Evolutionary conservation across 2,888 invertebrate genomes (phyloP), one percentile per base, ranked within the genome.

Genomic region (Pandemis corylana): DNA sequence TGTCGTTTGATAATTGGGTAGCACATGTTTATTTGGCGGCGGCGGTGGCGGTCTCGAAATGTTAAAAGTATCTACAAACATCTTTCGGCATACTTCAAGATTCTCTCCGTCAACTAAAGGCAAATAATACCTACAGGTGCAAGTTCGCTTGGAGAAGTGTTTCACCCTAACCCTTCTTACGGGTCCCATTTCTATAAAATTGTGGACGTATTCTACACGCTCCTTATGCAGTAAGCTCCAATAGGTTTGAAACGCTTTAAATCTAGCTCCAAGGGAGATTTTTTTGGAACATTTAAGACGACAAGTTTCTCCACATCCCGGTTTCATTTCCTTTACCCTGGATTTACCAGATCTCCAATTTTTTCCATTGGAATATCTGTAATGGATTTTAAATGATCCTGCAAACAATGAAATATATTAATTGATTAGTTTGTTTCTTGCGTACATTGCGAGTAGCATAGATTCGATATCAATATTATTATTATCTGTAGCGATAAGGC

Each of bases 51-150:
- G 56, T 5, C 56, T 56, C 13, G n/a, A 7, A n/a, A 66, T 51
- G 10, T 51, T 36, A n/a, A 51, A 51, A 10, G 66, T 66, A 41
- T 66, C 13, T 15, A n/a, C 10, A 42, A 53, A 67, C 67, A 67
- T 67, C 13, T 10, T 15, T 10, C 15, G 41, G 42, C 66, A 66
- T 9, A 66, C 66, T 36, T 36, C 13, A 7, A 51, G 2, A 3
- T 36, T 36, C 9, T 36, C 13, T 13, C 36, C 66, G 4, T 66
- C n/a, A 51, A 4, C 7, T 28, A 20, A 7, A 28, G 51, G 49
- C 7, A 66, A 15, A 66, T n/a, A 51, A 51, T 66, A 66, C 49
- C 9, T n/a, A 13, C 7, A 36, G 36, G n/a, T 66, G 9, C 66
- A 66, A 20, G 51, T 51, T n/a, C 66, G 28, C 13, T 13, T 49